Base-by-base conservation (phyloP, 2,113 vertebrate species). In the Xiphophorus maculatus region DNA sequence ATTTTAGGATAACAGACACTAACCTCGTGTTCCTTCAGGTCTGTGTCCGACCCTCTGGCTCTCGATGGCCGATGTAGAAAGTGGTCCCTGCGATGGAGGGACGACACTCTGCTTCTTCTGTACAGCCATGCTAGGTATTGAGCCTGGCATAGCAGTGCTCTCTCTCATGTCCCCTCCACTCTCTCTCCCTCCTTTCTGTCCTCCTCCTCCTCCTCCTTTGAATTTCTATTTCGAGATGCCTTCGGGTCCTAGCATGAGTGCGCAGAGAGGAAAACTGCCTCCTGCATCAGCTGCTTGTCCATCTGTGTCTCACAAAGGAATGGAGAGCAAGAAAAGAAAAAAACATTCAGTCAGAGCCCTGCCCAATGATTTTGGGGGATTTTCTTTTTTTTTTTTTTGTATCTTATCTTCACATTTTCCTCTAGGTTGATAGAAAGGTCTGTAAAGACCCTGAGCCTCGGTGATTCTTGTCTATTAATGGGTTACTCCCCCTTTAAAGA, bases 151-250 rank as follows among this genome's bases (percentile, higher is more conserved):
- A 74, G 84, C 83, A 80, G 37, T 33, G 87, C 84, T 86, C 72
- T 71, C 28, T 37, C 81, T 84, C 63, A 80, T 72, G 65, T 4
- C 73, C 74, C 77, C 40, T 62, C 22, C 29, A 13, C 14, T 62
- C 72, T 58, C 72, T 42, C 25, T 70, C 37, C 66, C 78, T 62
- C 58, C 29, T 48, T 44, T 60, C 63, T 61, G 27, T 67, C 66
- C 71, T 74, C 71, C 71, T 65, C 60, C 71, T 65, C 60, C 66
- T 83, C 81, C 71, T 87, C 83, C 85, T 77, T 63, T 69, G 30
- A 81, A 82, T 86, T 83, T 82, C 87, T 93, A 91, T 90, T 90
- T 91, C 84, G 76, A 89, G 90, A 89, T 84, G 85, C 91, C 92
- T 90, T 61, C 68, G 60, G 86, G 85, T 85, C 74, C 70, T 88